These are phyloP conservation scores for Xylocopa sonorina DNA, from an alignment of 1,140 invertebrate species.

Conservation along the genomic window DNA sequence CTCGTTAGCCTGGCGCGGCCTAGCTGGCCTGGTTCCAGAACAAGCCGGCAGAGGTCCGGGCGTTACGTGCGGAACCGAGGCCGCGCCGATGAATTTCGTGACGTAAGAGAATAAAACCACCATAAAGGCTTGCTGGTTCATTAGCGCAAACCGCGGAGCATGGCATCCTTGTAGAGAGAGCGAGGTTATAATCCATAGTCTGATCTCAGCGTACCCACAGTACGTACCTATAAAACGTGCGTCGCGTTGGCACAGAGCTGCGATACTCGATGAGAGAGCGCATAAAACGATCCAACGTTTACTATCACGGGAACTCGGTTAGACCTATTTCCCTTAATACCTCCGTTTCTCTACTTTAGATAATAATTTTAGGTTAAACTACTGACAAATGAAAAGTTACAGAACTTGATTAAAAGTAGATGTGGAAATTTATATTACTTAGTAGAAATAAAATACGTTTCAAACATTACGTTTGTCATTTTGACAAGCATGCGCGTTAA, in stretches of 20 bases:
- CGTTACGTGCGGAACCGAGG: slow-evolving; percentile 44
- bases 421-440: neutral
- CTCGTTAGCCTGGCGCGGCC: slow-evolving; percentile 49
- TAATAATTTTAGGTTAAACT: too few species aligned
- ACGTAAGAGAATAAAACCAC: slow-evolving; percentile 76
- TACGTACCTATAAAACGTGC: slow-evolving; percentile 30
- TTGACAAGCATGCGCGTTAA: neutral
- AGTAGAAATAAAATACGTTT: neutral
- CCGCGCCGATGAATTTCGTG: slow-evolving; percentile 67
- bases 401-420: neutral
- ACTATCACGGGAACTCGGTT: neutral
- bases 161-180: slow-evolving; percentile 44
- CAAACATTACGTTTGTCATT: neutral
- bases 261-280: neutral
- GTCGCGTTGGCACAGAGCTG: neutral
- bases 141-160: slow-evolving; percentile 69
- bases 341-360: too few species aligned
- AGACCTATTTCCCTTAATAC: neutral
- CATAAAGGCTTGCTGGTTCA: slow-evolving; percentile 74
- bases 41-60: slow-evolving; percentile 64
- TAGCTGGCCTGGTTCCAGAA: slow-evolving; percentile 53
- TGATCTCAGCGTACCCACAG: slow-evolving; percentile 28
- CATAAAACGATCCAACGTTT: neutral
- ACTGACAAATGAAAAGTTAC: neutral
- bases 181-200: slow-evolving; percentile 56